Evolutionary conservation across 2,888 invertebrate genomes (phyloP).

Genomic region (Escarpia spicata): DNA sequence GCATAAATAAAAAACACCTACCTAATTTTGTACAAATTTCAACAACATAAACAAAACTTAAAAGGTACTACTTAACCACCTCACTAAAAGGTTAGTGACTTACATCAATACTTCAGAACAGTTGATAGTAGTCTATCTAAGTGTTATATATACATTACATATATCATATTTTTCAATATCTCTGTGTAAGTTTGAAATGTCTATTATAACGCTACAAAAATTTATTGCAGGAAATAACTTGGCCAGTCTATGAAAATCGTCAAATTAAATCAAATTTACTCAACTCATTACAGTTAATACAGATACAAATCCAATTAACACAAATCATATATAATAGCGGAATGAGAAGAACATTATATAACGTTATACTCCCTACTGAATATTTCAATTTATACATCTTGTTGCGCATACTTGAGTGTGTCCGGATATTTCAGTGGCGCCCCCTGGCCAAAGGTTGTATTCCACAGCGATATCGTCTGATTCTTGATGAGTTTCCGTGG

Average conservation of each 20-base stretch:
- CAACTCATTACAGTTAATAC: background rate
- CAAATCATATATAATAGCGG: too few relatives aligned
- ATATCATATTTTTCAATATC: too few relatives aligned
- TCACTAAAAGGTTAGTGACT: background rate
- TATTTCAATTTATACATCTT: background rate
- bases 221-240: background rate
- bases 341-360: too few relatives aligned
- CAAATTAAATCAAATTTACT: too few relatives aligned
- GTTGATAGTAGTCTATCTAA: background rate
- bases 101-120: background rate
- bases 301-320: too few relatives aligned
- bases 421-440: conserved; percentile 53
- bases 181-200: too few relatives aligned
- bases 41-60: background rate
- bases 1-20: background rate
- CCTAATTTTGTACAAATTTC: background rate
- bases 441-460: conserved; percentile 53
- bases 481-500: conserved; percentile 53
- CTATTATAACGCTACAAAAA: too few relatives aligned
- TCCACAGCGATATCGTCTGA: conserved; percentile 56
- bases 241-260: background rate
- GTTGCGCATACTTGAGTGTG: conserved; percentile 49
- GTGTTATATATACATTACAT: too few relatives aligned
- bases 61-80: background rate
- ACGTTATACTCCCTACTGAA: too few relatives aligned